Evolutionary conservation across 2,113 vertebrate genomes (phyloP).

Genomic region (Embiotoca jacksoni): DNA sequence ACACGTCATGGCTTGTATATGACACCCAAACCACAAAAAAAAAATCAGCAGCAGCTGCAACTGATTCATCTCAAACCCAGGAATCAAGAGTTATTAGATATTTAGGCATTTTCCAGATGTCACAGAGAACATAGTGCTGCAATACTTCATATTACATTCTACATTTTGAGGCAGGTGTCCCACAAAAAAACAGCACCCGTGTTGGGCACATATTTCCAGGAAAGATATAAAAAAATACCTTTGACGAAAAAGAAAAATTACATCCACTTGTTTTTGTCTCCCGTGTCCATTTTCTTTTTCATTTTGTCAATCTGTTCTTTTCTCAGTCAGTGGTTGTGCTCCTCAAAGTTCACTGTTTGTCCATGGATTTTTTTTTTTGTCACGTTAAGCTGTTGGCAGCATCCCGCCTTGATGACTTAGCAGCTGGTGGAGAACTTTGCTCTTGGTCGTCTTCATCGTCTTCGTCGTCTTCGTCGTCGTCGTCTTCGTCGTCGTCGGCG

Average conservation of each 20-base stretch:
- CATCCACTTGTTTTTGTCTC: constrained; percentile 11
- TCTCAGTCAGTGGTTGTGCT: not conserved
- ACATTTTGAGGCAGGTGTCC: not conserved
- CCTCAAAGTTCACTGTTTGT: constrained; percentile 10
- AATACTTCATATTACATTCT: constrained; percentile 8
- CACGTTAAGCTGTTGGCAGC: constrained; percentile 63
- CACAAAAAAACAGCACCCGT: not conserved
- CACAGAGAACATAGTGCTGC: not conserved
- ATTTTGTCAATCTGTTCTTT: constrained; percentile 10
- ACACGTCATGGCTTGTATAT: not conserved
- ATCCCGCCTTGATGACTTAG: constrained; percentile 69
- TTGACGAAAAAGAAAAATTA: constrained; percentile 25
- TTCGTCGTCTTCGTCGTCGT: not conserved
- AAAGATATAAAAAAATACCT: constrained; percentile 42
- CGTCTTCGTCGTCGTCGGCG: constrained; percentile 24
- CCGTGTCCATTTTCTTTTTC: constrained; percentile 19
- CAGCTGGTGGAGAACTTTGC: constrained; percentile 57
- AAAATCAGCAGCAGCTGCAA: not conserved
- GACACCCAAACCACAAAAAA: constrained; percentile 36
- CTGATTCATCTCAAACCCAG: not conserved
- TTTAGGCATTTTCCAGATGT: not conserved
- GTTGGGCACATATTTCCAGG: constrained; percentile 26
- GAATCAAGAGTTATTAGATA: not conserved
- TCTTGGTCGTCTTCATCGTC: constrained; percentile 30
- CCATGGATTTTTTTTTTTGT: constrained; percentile 38